Conservation (phyloP, 2,888 invertebrate genomes). For the Dynastes hyllus region DNA sequence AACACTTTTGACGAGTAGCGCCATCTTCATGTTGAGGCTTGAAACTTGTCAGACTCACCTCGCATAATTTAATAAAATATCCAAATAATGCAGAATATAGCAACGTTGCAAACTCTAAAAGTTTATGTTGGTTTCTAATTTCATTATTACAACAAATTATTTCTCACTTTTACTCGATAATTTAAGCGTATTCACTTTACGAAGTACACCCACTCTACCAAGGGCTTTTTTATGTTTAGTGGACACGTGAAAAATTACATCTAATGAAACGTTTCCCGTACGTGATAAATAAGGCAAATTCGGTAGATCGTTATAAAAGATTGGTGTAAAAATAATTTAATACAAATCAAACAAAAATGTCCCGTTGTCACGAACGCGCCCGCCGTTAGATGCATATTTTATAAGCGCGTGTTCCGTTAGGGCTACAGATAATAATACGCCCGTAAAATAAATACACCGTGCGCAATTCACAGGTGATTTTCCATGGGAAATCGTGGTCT, state of each 20-base stretch:
- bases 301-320: constrained; percentile 53
- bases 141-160: too few relatives aligned
- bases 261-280: constrained; percentile 43
- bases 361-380: constrained; percentile 57
- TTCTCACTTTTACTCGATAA: too few relatives aligned
- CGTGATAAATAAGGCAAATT: constrained; percentile 47
- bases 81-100: too few relatives aligned
- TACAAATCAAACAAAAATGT: constrained; percentile 58
- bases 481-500: constrained; percentile 63
- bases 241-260: constrained; percentile 27
- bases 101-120: too few relatives aligned
- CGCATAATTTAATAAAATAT: too few relatives aligned
- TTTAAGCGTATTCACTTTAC: too few relatives aligned
- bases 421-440: constrained; percentile 64
- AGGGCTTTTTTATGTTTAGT: neutral
- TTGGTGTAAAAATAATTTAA: constrained; percentile 58
- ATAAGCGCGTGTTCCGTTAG: constrained; percentile 60
- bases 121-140: too few relatives aligned
- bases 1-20: too few relatives aligned
- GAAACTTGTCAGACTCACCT: too few relatives aligned
- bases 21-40: too few relatives aligned
- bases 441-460: constrained; percentile 65
- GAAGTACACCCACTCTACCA: too few relatives aligned
- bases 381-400: constrained; percentile 62
- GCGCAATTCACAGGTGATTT: constrained; percentile 66